These are phyloP conservation scores for Heliangelus exortis DNA, from an alignment of 2,797 vertebrate genomes.

Conservation along the genomic window DNA sequence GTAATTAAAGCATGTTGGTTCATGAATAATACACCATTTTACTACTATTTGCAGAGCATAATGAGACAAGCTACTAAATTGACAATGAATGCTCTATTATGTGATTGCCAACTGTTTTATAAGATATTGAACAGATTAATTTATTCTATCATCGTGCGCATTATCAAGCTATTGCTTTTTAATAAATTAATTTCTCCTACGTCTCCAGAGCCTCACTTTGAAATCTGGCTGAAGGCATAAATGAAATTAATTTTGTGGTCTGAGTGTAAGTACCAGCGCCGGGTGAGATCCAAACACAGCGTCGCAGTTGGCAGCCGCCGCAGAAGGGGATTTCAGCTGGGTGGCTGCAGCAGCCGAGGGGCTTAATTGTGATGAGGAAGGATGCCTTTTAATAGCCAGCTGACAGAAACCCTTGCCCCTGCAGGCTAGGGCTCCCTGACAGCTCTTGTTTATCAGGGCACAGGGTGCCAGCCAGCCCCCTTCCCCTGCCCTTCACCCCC, in stretches of 20 bases:
- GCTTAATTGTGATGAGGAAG: background rate
- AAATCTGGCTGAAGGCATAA: conserved; percentile 74
- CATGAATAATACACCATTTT: conserved; percentile 82
- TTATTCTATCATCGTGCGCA: conserved; percentile 76
- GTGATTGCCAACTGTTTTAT: conserved; percentile 82
- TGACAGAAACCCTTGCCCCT: background rate
- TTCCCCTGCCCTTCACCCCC: background rate
- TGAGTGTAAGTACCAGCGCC: background rate
- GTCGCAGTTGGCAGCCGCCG: background rate
- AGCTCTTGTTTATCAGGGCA: background rate
- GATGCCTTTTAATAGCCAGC: background rate
- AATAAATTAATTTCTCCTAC: conserved; percentile 81
- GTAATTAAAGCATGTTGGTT: conserved; percentile 79
- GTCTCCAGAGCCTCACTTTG: conserved; percentile 74
- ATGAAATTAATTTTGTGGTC: conserved; percentile 72
- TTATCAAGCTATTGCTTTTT: conserved; percentile 79
- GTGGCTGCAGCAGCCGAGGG: background rate
- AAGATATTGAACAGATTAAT: conserved; percentile 78
- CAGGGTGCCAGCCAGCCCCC: background rate
- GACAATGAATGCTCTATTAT: conserved; percentile 78
- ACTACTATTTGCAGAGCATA: conserved; percentile 76
- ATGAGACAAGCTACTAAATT: conserved; percentile 75
- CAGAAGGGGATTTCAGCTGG: background rate
- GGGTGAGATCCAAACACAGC: background rate
- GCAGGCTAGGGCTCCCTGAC: background rate